Percentiles rank a stretch among this genome's conserved stretches.
Evolutionary conservation across 2,113 vertebrate species (phyloP).

Genomic region (Callocephalon fimbriatum): DNA sequence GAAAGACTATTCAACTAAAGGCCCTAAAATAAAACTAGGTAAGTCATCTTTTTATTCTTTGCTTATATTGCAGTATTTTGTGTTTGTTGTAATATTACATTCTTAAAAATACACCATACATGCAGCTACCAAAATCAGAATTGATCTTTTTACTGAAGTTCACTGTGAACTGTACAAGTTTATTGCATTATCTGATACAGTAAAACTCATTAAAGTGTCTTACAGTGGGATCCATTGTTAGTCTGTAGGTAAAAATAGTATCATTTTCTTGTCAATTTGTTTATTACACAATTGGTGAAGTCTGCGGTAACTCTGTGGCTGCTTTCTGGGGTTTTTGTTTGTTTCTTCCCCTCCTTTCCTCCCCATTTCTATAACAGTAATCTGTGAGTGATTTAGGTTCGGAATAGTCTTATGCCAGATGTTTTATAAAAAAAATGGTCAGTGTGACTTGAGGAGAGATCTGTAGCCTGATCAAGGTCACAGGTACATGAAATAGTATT

Average conservation of each 20-base stretch:
- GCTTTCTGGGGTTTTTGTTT: neutral
- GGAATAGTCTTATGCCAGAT: neutral
- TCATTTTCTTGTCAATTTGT: neutral
- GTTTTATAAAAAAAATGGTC: neutral
- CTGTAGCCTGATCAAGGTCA: neutral
- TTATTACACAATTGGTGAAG: neutral
- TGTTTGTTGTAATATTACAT: neutral
- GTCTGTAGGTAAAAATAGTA: neutral
- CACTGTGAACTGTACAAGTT: neutral
- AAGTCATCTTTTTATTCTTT: conserved; percentile 36
- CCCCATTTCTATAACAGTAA: neutral
- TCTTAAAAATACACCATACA: neutral
- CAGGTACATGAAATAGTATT: neutral
- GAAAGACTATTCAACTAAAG: conserved; percentile 81
- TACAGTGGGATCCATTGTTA: neutral
- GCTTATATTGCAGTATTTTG: neutral
- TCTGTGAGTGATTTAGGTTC: neutral
- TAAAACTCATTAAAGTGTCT: neutral
- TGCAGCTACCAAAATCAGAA: neutral
- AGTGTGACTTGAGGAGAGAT: neutral
- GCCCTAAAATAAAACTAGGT: conserved; percentile 75
- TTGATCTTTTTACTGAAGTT: neutral
- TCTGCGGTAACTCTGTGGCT: neutral
- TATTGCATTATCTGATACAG: neutral
- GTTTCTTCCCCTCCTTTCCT: accelerated